Evolutionary conservation across 2,888 invertebrate species (phyloP).

Genomic region (Isoperla grammatica): DNA sequence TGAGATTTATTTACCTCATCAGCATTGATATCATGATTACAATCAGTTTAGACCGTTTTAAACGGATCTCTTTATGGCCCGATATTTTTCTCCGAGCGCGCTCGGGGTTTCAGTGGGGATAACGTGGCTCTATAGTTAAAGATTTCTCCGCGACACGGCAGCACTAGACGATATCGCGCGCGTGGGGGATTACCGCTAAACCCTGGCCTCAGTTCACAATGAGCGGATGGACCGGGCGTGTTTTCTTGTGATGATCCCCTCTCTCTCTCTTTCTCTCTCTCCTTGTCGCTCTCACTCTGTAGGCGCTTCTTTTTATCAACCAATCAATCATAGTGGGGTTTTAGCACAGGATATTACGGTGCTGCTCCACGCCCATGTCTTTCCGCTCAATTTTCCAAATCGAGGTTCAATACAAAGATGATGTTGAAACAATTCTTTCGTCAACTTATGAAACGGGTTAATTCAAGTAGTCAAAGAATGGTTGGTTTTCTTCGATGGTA

Average conservation of each 20-base stretch:
- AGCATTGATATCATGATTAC: constrained; percentile 11
- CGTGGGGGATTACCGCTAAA: constrained; percentile 18
- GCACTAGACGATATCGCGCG: constrained; percentile 18
- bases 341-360: constrained; percentile 21
- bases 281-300: no score
- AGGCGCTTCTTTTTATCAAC: constrained; percentile 27
- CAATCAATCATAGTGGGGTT: constrained; percentile 29
- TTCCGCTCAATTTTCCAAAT: constrained; percentile 29
- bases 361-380: constrained; percentile 24
- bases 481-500: no score
- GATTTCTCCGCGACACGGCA: constrained; percentile 18
- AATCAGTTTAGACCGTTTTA: constrained; percentile 18
- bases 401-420: constrained; percentile 24
- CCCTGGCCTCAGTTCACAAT: constrained; percentile 16
- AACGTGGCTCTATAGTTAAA: constrained; percentile 16
- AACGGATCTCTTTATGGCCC: constrained; percentile 7
- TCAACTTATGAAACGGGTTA: no score
- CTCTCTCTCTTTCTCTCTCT: constrained; percentile 4
- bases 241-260: constrained; percentile 23
- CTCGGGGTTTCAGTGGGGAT: constrained; percentile 6
- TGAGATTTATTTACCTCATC: constrained; percentile 4
- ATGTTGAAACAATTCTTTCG: not conserved
- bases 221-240: constrained; percentile 16
- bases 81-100: constrained; percentile 8
- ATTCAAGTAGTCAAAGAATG: no score